phyloP scores from a whole-genome alignment of 2,888 invertebrate genomes.

The Oxycera nigricornis region DNA sequence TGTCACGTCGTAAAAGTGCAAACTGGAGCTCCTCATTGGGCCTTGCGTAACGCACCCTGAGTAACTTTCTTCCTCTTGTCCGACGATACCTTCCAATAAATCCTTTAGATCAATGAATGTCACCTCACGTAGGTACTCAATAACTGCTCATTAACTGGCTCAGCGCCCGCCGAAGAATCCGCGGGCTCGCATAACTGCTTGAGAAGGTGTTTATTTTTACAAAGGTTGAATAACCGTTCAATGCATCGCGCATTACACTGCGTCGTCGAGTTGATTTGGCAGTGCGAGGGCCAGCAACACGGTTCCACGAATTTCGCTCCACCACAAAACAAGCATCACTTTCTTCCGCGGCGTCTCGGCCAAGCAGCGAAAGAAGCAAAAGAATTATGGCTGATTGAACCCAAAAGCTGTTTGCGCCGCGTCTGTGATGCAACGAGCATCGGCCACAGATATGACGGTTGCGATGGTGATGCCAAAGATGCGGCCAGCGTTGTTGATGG shows the following conservation, averaged over 20 bases:
- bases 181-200: background rate
- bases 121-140: background rate
- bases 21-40: too few relatives aligned
- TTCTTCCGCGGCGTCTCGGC: background rate
- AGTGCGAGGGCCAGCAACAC: background rate
- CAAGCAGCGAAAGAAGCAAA: background rate
- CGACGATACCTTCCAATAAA: background rate
- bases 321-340: background rate
- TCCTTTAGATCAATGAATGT: background rate
- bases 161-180: background rate
- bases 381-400: slow-evolving; percentile 3
- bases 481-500: background rate
- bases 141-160: background rate
- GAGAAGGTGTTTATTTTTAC: background rate
- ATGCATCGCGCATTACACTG: background rate
- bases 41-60: background rate
- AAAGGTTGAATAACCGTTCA: slow-evolving; percentile 4
- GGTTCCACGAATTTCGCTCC: background rate
- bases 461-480: background rate
- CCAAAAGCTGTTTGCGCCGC: background rate
- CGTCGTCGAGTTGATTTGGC: background rate
- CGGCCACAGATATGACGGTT: background rate
- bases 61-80: background rate
- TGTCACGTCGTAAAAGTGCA: too few relatives aligned
- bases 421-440: background rate